phyloP scores from a whole-genome alignment of 2,797 vertebrate genomes.

The Coreius guichenoti region DNA sequence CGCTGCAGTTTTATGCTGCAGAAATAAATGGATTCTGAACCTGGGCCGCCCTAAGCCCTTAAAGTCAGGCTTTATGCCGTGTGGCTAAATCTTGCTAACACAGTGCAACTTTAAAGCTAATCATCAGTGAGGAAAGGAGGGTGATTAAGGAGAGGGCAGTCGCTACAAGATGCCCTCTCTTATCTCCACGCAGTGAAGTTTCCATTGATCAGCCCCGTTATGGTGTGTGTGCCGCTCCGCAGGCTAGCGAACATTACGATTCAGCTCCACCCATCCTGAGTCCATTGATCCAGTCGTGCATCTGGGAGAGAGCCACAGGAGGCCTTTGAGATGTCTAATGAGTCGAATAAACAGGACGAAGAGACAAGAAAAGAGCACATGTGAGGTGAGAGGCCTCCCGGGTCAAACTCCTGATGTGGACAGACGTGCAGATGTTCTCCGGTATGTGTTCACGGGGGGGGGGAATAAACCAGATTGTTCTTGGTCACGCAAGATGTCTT shows the following conservation, averaged over 20 bases:
- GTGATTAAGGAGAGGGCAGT: conserved; percentile 59
- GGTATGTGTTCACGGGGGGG: neutral
- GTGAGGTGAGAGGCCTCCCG: conserved; percentile 25
- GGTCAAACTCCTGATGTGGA: conserved; percentile 17
- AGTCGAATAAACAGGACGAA: conserved; percentile 57
- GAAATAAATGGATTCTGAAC: conserved; percentile 29
- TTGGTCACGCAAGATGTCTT: conserved; percentile 22
- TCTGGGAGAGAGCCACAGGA: conserved; percentile 49
- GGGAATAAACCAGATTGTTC: neutral
- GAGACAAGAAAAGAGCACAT: conserved; percentile 35
- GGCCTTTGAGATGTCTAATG: conserved; percentile 54
- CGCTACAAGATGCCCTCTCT: conserved; percentile 58
- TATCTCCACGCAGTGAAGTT: conserved; percentile 57
- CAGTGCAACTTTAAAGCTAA: conserved; percentile 51
- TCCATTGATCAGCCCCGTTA: conserved; percentile 51
- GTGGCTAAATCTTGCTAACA: conserved; percentile 45
- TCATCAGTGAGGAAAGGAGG: conserved; percentile 55
- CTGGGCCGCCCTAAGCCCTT: conserved; percentile 41
- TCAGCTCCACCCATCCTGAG: conserved; percentile 48
- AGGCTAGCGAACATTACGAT: conserved; percentile 57
- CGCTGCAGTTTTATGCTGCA: conserved; percentile 30
- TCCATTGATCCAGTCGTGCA: conserved; percentile 56
- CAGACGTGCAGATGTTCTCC: neutral
- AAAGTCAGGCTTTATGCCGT: conserved; percentile 36
- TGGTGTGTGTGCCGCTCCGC: conserved; percentile 54